These are phyloP conservation scores for Cenopis cana DNA, from an alignment of 2,888 invertebrate genomes.

Conservation along the genomic window DNA sequence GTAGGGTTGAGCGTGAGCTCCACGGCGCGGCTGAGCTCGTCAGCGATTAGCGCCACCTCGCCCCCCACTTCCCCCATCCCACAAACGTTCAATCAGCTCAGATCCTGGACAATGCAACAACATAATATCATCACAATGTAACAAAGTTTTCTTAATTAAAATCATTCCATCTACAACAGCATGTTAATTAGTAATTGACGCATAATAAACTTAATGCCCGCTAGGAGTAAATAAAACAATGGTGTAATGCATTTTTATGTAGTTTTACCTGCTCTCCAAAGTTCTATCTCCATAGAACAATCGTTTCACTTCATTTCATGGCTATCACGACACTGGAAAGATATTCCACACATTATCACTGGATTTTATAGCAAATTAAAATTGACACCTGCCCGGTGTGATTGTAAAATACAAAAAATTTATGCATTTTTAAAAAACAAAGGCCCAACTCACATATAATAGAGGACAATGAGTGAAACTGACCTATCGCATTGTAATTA, in stretches of 20 bases:
- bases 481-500: constrained; percentile 22
- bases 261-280: constrained; percentile 59
- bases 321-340: constrained; percentile 52
- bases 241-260: constrained; percentile 16
- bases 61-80: constrained; percentile 78
- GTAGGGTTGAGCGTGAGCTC: constrained; percentile 93
- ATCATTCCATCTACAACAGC: neutral
- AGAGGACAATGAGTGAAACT: constrained; percentile 40
- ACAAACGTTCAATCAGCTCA: constrained; percentile 72
- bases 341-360: constrained; percentile 45
- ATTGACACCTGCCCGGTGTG: constrained; percentile 48
- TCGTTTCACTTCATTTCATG: constrained; percentile 54
- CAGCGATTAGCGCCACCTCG: constrained; percentile 89
- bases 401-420: constrained; percentile 33
- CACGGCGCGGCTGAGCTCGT: constrained; percentile 92
- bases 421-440: constrained; percentile 23
- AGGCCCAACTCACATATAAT: constrained; percentile 39
- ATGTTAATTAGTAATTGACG: neutral
- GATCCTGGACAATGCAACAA: constrained; percentile 45
- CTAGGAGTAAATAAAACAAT: constrained; percentile 47
- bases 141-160: neutral
- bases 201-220: neutral
- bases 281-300: constrained; percentile 61
- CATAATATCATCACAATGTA: constrained; percentile 28
- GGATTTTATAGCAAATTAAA: constrained; percentile 45